Evolutionary conservation across 2,797 vertebrate species (phyloP), one percentile per base, ranked within the genome.

Genomic region (Gadopsis marmoratus): DNA sequence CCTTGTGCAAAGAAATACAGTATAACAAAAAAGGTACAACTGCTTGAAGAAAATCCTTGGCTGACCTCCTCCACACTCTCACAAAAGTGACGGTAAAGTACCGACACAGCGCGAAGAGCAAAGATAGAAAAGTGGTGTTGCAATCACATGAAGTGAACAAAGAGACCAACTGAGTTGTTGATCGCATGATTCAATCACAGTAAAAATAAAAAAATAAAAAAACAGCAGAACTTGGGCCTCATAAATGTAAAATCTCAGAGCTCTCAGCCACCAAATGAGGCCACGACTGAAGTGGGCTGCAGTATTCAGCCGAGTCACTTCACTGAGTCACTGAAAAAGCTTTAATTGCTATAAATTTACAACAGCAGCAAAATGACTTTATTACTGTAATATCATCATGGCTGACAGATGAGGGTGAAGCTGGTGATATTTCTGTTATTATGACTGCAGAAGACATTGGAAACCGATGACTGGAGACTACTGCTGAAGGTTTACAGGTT

Each of bases 371-470:
- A 72, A 58, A 78, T 51, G 16, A 76, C 51, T 82, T 43, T 43
- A 81, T 77, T 65, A 76, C 70, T 74, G 56, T 74, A 63, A 61
- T 7, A 66, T 74, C 81, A 89, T 84, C 71, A 88, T 66, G 74
- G 80, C 78, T 60, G 78, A 89, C 81, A 70, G 58, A 86, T 71
- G 79, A 88, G 21, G 74, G 77, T 68, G 86, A 75, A 41, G 77
- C 77, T 78, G 85, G 68, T 74, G 74, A 81, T 78, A 17, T 76
- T 84, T 69, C 62, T 78, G 66, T 71, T 71, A 35, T 65, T 55
- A 65, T 82, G 74, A 75, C 31, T 76, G 56, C 37, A 79, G 75
- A 65, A 39, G n/a, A 81, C 61, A 73, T 7, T 23, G 54, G 59
- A 81, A 78, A 82, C 76, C 61, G 59, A 88, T 67, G 81, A 86